Evolutionary conservation across 2,113 vertebrate genomes (phyloP).

Genomic region (Speoplatyrhinus poulsoni): DNA sequence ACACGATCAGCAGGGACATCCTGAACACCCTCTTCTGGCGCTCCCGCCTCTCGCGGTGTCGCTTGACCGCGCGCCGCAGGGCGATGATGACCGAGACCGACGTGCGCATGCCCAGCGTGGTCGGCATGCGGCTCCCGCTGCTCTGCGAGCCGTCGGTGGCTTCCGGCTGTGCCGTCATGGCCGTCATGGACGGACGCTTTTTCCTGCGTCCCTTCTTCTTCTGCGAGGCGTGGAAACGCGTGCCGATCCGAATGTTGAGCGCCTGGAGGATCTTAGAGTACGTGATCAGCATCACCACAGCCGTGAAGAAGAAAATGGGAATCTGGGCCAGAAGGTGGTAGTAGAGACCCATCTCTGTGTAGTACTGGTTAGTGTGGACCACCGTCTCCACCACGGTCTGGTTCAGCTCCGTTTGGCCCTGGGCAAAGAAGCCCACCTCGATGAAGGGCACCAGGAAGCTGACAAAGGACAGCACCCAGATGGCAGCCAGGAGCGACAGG

Average conservation of each 20-base stretch:
- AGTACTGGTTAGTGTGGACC: conserved; percentile 84
- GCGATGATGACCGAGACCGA: conserved; percentile 98
- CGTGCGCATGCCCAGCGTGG: conserved; percentile 89
- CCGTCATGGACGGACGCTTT: conserved; percentile 88
- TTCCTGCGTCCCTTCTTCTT: conserved; percentile 94
- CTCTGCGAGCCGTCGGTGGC: conserved; percentile 75
- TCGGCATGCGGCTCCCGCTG: conserved; percentile 83
- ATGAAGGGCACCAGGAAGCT: conserved; percentile 97
- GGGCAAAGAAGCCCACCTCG: conserved; percentile 93
- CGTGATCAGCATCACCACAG: conserved; percentile 94
- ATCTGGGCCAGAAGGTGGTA: conserved; percentile 97
- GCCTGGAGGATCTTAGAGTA: conserved; percentile 98
- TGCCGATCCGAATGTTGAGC: conserved; percentile 96
- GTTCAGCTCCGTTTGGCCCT: conserved; percentile 83
- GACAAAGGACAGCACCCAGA: conserved; percentile 94
- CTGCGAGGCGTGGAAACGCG: conserved; percentile 90
- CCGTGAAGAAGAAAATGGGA: conserved; percentile 97
- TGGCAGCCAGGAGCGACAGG: conserved; percentile 86
- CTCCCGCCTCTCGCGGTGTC: conserved; percentile 94
- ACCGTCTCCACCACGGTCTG: conserved; percentile 83
- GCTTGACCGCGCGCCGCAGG: conserved; percentile 90
- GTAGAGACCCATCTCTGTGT: conserved; percentile 92
- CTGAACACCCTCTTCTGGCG: conserved; percentile 94
- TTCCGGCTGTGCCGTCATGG: conserved; percentile 88
- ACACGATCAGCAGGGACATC: conserved; percentile 98